phyloP scores from a whole-genome alignment of 2,113 vertebrate genomes.

The Galeopterus variegatus region DNA sequence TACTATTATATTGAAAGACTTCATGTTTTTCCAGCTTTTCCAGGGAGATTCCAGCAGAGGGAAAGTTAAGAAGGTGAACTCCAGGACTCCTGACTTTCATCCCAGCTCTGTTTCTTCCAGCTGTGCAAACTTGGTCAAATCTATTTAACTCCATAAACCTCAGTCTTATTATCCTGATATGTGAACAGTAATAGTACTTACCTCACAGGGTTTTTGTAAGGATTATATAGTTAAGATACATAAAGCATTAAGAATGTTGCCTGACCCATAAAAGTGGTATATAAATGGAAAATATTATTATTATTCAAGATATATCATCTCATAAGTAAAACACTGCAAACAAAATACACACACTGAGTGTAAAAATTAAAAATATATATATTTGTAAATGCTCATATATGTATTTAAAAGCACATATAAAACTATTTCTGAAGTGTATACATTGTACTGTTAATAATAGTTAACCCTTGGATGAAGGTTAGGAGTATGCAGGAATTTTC shows the following conservation, averaged over 20 bases:
- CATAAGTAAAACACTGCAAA: neutral
- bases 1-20: neutral
- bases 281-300: neutral
- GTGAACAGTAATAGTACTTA: neutral
- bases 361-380: neutral
- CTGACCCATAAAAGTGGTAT: neutral
- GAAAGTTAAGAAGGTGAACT: neutral
- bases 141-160: neutral
- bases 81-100: neutral
- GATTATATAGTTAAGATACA: neutral
- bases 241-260: neutral
- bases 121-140: neutral
- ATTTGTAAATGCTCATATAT: neutral
- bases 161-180: neutral
- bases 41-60: neutral
- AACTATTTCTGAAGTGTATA: neutral
- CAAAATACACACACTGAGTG: neutral
- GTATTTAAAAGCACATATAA: neutral
- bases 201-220: neutral
- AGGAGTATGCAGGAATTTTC: neutral
- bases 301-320: neutral
- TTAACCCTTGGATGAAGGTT: neutral
- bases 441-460: neutral
- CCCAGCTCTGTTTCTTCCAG: neutral
- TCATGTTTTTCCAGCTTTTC: neutral